Base-by-base conservation (phyloP, 2,888 invertebrate genomes). In the Celastrina argiolus region DNA sequence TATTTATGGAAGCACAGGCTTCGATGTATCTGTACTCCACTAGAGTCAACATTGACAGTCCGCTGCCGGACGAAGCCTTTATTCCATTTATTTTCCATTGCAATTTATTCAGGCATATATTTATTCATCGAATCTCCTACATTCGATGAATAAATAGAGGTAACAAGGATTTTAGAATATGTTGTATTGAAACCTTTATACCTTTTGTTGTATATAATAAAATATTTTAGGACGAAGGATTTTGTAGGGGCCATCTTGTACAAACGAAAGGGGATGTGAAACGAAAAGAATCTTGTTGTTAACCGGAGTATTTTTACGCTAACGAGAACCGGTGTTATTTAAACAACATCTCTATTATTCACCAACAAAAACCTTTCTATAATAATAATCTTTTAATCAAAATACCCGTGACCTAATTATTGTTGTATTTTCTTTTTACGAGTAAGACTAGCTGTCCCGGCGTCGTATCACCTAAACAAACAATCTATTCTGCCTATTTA, bases 81-180 rank as follows among this genome's bases (percentile, higher is more conserved):
- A 18, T 26, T 56, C 56, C 26, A 56, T 56, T 56, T 56, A 56
- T 56, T 56, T 56, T 56, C 28, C 56, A 56, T 56, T 56, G 56
- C 56, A 28, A 56, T 56, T 56, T 28, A 56, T 56, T 28, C 56
- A 56, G 22, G 14, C 56, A 56, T 56, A 56, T 56, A 56, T 56
- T 56, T 56, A 56, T 56, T 56, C 28, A 56, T 28, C 12, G 56
- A 56, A 56, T 56, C 28, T 56, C 26, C 26, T 14, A 56, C 28
- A 28, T 28, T n/a, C n/a, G n/a, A n/a, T n/a, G n/a, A n/a, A n/a
- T n/a, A n/a, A n/a, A n/a, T n/a, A n/a, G n/a, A n/a, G 22, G 28
- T 56, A 56, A 22, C 14, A 56, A 56, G 28, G 56, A 56, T 56
- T 56, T 56, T 56, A 56, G 28, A 56, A 56, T 51, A 51, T 51